phyloP scores from a whole-genome alignment of 2,113 vertebrate species.

The Oryzias curvinotus region DNA sequence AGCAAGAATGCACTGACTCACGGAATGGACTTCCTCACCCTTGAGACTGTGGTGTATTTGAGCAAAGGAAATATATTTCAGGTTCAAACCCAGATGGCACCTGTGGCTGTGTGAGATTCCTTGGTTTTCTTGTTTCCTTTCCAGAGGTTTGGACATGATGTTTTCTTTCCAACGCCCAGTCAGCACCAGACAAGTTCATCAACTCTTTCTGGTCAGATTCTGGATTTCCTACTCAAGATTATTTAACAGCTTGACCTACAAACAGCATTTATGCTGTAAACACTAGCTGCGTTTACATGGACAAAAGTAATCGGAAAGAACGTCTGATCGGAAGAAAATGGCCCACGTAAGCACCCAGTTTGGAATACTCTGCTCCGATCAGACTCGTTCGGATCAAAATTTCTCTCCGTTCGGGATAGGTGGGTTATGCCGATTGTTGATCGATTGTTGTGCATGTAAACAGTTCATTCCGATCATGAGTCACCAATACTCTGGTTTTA shows the following conservation, averaged over 20 bases:
- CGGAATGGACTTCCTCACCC: slow-evolving; percentile 58
- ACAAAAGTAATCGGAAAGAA: too few relatives aligned
- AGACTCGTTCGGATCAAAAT: too few relatives aligned
- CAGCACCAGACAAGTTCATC: slow-evolving; percentile 55
- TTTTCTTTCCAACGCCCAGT: slow-evolving; percentile 59
- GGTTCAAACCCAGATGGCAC: slow-evolving; percentile 56
- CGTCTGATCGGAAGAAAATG: too few relatives aligned
- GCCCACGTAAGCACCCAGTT: too few relatives aligned
- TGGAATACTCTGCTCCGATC: too few relatives aligned
- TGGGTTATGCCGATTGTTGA: too few relatives aligned
- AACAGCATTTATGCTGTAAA: background rate
- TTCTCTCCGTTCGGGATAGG: too few relatives aligned
- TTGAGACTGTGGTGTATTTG: slow-evolving; percentile 50
- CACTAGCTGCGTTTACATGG: too few relatives aligned
- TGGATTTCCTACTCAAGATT: slow-evolving; percentile 15
- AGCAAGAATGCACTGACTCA: slow-evolving; percentile 59
- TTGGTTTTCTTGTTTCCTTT: slow-evolving; percentile 48
- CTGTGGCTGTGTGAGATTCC: slow-evolving; percentile 59
- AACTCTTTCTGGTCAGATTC: slow-evolving; percentile 28
- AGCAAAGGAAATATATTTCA: slow-evolving; percentile 58
- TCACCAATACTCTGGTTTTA: too few relatives aligned
- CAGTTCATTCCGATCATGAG: too few relatives aligned
- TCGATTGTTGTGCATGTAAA: too few relatives aligned
- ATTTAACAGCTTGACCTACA: slow-evolving; percentile 7
- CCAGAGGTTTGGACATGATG: slow-evolving; percentile 42